Percentiles rank a stretch among this genome's conserved stretches.
phyloP scores from a whole-genome alignment of 2,113 vertebrate species.

The Grantiella picta region DNA sequence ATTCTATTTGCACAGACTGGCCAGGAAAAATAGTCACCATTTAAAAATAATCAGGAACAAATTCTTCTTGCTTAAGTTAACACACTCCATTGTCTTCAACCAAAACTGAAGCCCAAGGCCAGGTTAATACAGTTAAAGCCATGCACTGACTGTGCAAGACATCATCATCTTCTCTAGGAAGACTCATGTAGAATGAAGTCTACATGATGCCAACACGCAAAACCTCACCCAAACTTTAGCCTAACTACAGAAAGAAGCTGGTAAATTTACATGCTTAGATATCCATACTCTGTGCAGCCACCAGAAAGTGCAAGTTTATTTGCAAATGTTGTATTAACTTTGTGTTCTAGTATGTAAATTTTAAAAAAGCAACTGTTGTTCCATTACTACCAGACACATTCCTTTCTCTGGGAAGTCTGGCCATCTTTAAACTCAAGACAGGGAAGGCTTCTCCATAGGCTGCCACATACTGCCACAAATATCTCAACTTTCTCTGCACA shows the following conservation, averaged over 20 bases:
- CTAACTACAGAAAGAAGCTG: background rate
- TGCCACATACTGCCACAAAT: background rate
- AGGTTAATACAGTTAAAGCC: background rate
- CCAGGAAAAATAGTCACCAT: background rate
- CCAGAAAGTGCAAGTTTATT: background rate
- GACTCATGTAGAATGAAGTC: background rate
- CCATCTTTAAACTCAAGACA: background rate
- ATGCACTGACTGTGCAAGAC: background rate
- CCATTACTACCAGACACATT: background rate
- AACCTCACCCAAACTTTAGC: background rate
- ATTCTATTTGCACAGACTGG: background rate
- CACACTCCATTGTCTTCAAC: background rate
- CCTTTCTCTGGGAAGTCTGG: background rate
- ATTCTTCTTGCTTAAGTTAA: background rate
- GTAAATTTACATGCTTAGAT: background rate
- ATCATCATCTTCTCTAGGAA: background rate
- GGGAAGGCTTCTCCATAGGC: background rate
- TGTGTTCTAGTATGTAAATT: background rate
- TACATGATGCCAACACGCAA: background rate
- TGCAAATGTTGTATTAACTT: background rate
- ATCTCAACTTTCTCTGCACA: background rate
- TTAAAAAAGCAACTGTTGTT: background rate
- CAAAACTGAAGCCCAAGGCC: background rate
- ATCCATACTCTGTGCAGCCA: background rate
- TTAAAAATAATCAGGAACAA: conserved; percentile 1